phyloP scores from a whole-genome alignment of 2,888 invertebrate genomes.

The Sericinus montela region DNA sequence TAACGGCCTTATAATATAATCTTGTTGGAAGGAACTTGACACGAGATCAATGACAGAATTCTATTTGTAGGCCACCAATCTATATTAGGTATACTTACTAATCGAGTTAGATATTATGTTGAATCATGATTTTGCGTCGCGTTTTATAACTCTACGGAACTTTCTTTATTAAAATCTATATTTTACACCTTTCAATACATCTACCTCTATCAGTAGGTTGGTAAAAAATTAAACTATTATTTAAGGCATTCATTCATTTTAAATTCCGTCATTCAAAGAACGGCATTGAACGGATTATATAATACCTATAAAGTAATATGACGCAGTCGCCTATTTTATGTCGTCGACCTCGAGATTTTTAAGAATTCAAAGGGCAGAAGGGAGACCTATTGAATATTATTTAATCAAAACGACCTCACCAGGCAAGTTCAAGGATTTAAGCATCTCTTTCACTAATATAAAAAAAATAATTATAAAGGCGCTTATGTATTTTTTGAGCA shows the following conservation, averaged over 20 bases:
- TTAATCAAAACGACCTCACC: slow-evolving; percentile 56
- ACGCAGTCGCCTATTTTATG: slow-evolving; percentile 51
- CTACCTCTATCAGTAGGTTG: too few species aligned
- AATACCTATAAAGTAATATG: slow-evolving; percentile 43
- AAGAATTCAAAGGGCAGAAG: slow-evolving; percentile 56
- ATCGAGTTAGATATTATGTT: slow-evolving; percentile 4
- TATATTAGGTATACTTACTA: not conserved
- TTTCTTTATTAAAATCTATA: too few species aligned
- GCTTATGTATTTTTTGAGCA: too few species aligned
- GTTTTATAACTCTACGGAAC: not conserved
- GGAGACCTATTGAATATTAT: slow-evolving; percentile 56
- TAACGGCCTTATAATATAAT: slow-evolving; percentile 5
- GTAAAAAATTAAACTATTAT: too few species aligned
- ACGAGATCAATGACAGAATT: slow-evolving; percentile 17
- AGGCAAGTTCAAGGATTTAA: slow-evolving; percentile 70
- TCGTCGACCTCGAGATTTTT: slow-evolving; percentile 55
- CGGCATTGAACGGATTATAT: slow-evolving; percentile 40
- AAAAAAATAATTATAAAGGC: too few species aligned
- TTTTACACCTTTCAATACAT: too few species aligned
- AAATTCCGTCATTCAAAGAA: slow-evolving; percentile 9
- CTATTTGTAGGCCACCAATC: slow-evolving; percentile 10
- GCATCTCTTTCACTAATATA: slow-evolving; percentile 34
- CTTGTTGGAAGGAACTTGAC: slow-evolving; percentile 19
- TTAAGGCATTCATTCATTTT: too few species aligned
- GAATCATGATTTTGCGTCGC: not conserved